phyloP scores from a whole-genome alignment of 2,797 vertebrate genomes.

The Gallinago solitaria region DNA sequence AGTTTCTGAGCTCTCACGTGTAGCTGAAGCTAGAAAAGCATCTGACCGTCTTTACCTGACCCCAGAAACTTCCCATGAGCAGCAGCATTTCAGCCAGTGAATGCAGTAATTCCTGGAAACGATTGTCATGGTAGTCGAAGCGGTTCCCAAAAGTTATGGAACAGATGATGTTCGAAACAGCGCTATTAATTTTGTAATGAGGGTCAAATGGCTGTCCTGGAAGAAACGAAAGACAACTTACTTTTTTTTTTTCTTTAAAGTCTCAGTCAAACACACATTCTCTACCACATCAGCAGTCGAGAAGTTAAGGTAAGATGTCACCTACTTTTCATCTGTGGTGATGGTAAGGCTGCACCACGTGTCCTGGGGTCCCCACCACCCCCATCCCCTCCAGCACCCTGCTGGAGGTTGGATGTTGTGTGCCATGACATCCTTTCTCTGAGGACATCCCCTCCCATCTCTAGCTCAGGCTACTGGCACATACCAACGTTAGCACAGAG shows the following conservation, averaged over 20 bases:
- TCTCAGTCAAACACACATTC: not conserved
- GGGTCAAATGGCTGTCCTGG: slow-evolving; percentile 77
- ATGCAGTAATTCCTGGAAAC: slow-evolving; percentile 73
- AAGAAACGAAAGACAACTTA: not conserved
- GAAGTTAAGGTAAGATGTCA: not conserved
- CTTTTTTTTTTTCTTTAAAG: not conserved
- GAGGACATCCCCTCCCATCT: not conserved
- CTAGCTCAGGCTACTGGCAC: not conserved
- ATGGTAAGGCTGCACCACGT: not conserved
- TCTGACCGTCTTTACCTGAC: slow-evolving; percentile 57
- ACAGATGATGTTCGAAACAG: slow-evolving; percentile 79
- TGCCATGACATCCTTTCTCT: rapidly evolving
- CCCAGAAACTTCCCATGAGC: slow-evolving; percentile 29
- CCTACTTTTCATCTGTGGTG: not conserved
- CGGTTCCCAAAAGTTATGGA: slow-evolving; percentile 78
- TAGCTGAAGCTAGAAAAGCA: not conserved
- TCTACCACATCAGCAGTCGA: not conserved
- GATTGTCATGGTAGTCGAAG: slow-evolving; percentile 73
- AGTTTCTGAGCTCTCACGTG: not conserved
- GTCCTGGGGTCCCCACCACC: not conserved
- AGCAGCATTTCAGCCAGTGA: slow-evolving; percentile 28
- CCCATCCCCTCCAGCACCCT: not conserved
- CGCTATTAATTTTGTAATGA: slow-evolving; percentile 74
- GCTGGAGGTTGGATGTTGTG: rapidly evolving
- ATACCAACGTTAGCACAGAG: not conserved